Evolutionary conservation across 2,888 invertebrate genomes (phyloP), one percentile per base, ranked within the genome.

Genomic region (Parapristionchus giblindavisi): DNA sequence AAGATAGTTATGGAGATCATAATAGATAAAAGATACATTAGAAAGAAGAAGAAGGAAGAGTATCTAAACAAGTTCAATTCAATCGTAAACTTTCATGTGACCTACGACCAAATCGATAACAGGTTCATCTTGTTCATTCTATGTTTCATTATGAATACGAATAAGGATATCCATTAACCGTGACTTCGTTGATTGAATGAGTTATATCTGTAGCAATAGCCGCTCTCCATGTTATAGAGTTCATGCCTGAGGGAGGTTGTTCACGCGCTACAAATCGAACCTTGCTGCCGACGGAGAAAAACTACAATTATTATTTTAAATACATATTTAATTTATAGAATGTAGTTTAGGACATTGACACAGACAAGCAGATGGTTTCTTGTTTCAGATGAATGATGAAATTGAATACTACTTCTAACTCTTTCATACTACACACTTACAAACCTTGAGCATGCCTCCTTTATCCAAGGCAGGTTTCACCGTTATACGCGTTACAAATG

Each of bases 371-470:
- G 24, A 14, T 43, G 8, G 43, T 43, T 14, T 43, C 43, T 43
- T 43, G 43, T 43, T 43, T 43, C 43, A 8, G 11, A n/a, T n/a
- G n/a, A n/a, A n/a, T n/a, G n/a, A n/a, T n/a, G n/a, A n/a, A n/a
- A n/a, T n/a, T n/a, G n/a, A n/a, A n/a, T n/a, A n/a, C 17, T 43
- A 43, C 43, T 43, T 43, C 17, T 43, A n/a, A n/a, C n/a, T n/a
- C n/a, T n/a, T n/a, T n/a, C n/a, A n/a, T n/a, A n/a, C n/a, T n/a
- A n/a, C n/a, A n/a, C 56, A 11, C 27, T 27, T 27, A 65, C 65
- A 34, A 32, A 71, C 70, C 70, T 71, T 54, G 14, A 27, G 3
- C 70, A 71, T 71, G 11, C 38, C 54, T 24, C 70, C 70, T 40
- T 71, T 71, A 2, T 43, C 32, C 2, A 71, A 14, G n/a, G 17